Base-by-base conservation (phyloP, 2,888 invertebrate genomes). In the Ophonus ardosiacus region DNA sequence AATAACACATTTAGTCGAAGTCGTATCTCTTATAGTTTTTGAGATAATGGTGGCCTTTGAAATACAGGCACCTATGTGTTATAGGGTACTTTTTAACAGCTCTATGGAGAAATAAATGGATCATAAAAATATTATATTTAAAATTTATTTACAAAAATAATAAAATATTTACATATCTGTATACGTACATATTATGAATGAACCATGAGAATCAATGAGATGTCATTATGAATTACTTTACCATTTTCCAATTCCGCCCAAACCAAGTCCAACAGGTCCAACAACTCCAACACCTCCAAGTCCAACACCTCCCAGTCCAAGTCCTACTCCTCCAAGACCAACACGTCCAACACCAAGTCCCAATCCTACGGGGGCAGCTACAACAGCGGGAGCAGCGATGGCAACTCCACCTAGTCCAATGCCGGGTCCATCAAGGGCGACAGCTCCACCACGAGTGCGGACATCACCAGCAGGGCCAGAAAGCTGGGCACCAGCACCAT, bases 391-490 rank as follows among this genome's bases (percentile, higher is more conserved):
- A 0, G 13, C 68, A 65, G 13, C 65, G 15, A 71, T 7, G 8
- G n/a, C 71, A 17, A 71, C 38, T 0, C 71, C 71, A 15, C 38
- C 71, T 5, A 15, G 40, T 40, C 71, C 71, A 17, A 71, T 38
- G 7, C 71, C 71, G 8, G 71, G 71, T 38, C 71, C 71, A 40
- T 71, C 71, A 40, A 71, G 71, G 7, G 31, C 38, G 7, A 40
- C 71, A 40, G 71, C 71, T n/a, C 71, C 71, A 40, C 71, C 71
- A 71, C 71, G 71, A 71, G 71, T 71, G 71, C 71, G 71, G 71
- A 71, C 71, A 71, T 71, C 71, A 15, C 71, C 71, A 40, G 71
- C 71, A 15, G 71, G 71, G 7, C 71, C 71, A n/a, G 38, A 38
- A 0, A 71, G 17, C 40, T 71, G 71, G 4, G 71, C 71, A 40